Base-by-base conservation (phyloP, 2,797 vertebrate species). In the Anguilla pacifica region DNA sequence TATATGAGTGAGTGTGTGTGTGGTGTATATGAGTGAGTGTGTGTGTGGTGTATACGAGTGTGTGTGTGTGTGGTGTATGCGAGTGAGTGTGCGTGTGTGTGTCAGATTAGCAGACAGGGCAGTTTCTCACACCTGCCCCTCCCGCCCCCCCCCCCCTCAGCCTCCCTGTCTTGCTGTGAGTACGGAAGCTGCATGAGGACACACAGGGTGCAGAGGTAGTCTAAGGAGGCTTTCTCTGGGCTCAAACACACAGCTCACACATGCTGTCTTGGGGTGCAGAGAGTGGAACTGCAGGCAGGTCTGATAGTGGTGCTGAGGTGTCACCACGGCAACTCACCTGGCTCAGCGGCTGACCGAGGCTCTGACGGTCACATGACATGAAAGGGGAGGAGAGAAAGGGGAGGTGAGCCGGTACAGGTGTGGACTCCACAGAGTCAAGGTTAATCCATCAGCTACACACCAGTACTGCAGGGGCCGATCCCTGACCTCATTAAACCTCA, bases 311-410 rank as follows among this genome's bases (percentile, higher is more conserved):
- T 11, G 13, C 3, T 35, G 31, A 77, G 7, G 31, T 39, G 31
- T 77, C 72, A 39, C n/a, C 67, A 70, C 6, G 67, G 25, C 2
- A 7, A 28, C 96, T 96, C 96, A 99, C 98, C 98, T 93, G 97
- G 95, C 92, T 99, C 98, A 86, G 97, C 97, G 89, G 98, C 97
- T 92, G 98, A 99, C 93, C 98, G 96, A 85, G 98, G 98, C 92
- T 99, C 98, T 99, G 95, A 72, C 51, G 88, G 90, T 90, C 92
- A 92, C 87, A 90, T 88, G 64, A 84, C 59, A 87, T 86, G 35
- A 88, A 88, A 87, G 90, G 91, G 91, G 51, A 87, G 83, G 28
- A 89, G 10, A 25, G 61, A 88, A 79, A 88, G 84, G 46, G 72
- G 86, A 86, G 87, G 19, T 86, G 77, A 86, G 74, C 84, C 11